Conservation (phyloP, 1,140 invertebrate genomes). For the Trialeurodes vaporariorum region DNA sequence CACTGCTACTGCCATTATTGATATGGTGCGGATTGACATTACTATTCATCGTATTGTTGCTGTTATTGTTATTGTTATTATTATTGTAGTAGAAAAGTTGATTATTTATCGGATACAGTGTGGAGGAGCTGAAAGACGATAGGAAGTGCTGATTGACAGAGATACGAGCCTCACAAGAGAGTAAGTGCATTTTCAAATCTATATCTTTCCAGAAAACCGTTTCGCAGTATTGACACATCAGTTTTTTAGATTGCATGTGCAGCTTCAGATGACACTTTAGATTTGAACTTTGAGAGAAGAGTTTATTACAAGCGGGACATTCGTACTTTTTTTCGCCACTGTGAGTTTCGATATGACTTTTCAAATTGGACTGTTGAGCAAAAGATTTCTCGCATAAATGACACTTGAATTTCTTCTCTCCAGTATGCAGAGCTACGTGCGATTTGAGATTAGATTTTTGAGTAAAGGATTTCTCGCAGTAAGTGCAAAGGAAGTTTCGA, state of each 20-base stretch:
- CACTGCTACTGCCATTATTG: too few species aligned
- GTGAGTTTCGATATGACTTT: slow-evolving; percentile 35
- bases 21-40: too few species aligned
- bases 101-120: neutral
- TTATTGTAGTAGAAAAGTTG: neutral
- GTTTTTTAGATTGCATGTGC: slow-evolving; percentile 10
- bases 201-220: neutral
- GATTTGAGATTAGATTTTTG: slow-evolving; percentile 39
- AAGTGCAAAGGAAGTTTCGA: slow-evolving; percentile 43
- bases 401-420: slow-evolving; percentile 46
- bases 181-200: neutral
- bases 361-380: slow-evolving; percentile 28
- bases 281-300: slow-evolving; percentile 22
- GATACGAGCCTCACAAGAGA: neutral
- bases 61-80: too few species aligned
- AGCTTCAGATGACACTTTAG: slow-evolving; percentile 24
- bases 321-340: slow-evolving; percentile 48
- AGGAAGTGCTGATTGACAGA: neutral
- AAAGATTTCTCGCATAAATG: slow-evolving; percentile 48
- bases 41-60: too few species aligned
- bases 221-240: neutral
- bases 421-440: slow-evolving; percentile 40
- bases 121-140: neutral
- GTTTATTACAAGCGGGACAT: slow-evolving; percentile 41
- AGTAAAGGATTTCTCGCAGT: slow-evolving; percentile 40